A percentile compares a stretch with the other conserved stretches of the same genome.
Conservation (phyloP, 2,113 vertebrate species). For the Campylorhamphus procurvoides region DNA sequence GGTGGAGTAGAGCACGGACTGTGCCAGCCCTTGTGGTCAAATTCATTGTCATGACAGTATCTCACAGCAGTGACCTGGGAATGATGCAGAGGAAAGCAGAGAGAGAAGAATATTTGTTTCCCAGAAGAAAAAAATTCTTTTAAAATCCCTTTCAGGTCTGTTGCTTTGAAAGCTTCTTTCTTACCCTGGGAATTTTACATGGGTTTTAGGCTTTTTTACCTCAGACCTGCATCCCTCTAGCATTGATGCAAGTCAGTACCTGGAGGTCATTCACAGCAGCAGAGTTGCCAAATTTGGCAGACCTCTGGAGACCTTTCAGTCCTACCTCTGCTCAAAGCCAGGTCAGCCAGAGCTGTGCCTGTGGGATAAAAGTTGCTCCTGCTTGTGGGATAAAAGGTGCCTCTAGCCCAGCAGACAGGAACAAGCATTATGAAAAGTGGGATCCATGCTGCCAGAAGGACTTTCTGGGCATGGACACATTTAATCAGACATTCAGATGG, state of each 20-base stretch:
- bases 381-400: background rate
- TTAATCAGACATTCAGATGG: background rate
- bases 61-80: background rate
- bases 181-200: background rate
- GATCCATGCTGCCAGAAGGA: background rate
- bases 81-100: background rate
- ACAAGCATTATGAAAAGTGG: background rate
- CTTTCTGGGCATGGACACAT: background rate
- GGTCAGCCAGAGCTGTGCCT: background rate
- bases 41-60: background rate
- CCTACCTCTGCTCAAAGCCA: background rate
- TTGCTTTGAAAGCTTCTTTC: background rate
- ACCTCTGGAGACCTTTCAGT: background rate
- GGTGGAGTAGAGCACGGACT: background rate
- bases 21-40: background rate
- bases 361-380: background rate
- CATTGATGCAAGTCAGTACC: background rate
- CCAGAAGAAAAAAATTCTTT: background rate
- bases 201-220: background rate
- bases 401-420: background rate
- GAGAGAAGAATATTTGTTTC: background rate
- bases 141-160: background rate
- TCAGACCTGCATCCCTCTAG: background rate
- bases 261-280: background rate
- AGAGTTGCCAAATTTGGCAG: background rate